Evolutionary conservation across 2,113 vertebrate species (phyloP).

Genomic region (Ptyas mucosa): DNA sequence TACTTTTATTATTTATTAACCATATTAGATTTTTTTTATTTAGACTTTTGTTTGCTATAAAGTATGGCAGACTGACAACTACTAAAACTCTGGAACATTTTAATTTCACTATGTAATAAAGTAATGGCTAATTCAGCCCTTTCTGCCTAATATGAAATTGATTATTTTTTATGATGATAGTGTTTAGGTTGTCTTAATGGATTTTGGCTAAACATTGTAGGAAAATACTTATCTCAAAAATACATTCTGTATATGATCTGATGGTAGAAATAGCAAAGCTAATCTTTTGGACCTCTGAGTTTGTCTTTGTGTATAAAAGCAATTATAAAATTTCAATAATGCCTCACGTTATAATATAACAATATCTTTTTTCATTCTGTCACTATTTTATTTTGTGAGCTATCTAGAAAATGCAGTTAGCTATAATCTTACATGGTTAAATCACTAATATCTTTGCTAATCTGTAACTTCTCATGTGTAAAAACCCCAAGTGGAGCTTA

Average conservation of each 20-base stretch:
- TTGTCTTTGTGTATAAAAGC: neutral
- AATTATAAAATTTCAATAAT: neutral
- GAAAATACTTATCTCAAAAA: neutral
- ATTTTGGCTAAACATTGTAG: neutral
- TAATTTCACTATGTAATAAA: neutral
- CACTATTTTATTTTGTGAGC: conserved; percentile 20
- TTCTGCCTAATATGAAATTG: conserved; percentile 1
- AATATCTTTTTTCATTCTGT: neutral
- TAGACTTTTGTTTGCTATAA: neutral
- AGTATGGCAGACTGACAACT: neutral
- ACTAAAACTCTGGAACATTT: neutral
- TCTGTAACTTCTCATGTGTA: conserved; percentile 23
- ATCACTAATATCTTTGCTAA: conserved; percentile 36
- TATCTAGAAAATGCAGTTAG: conserved; percentile 30
- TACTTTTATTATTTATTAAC: neutral
- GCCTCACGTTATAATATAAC: neutral
- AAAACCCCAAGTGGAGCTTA: conserved; percentile 30
- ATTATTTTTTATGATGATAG: neutral
- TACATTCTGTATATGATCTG: neutral
- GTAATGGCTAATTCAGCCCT: neutral
- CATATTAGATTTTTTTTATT: neutral
- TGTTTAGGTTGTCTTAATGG: neutral
- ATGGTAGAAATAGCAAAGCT: neutral
- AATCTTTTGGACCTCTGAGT: neutral
- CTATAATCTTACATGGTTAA: conserved; percentile 26